phyloP scores from a whole-genome alignment of 2,113 vertebrate species.

The Corvus moneduloides region DNA sequence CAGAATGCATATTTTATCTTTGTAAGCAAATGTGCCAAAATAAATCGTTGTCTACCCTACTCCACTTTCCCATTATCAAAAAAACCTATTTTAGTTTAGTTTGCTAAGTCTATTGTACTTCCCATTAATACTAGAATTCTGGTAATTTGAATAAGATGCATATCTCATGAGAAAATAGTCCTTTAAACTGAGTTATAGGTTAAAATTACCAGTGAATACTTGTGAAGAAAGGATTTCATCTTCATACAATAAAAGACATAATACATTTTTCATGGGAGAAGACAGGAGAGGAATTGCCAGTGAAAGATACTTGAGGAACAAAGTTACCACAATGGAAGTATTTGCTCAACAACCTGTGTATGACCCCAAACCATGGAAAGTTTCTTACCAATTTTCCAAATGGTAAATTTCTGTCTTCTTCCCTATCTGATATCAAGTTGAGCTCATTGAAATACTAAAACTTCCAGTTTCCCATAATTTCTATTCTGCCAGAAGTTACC shows the following conservation, averaged over 20 bases:
- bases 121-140: not conserved
- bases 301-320: not conserved
- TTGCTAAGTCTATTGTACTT: not conserved
- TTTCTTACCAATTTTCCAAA: not conserved
- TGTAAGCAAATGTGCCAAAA: slow-evolving; percentile 17
- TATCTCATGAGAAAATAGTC: slow-evolving; percentile 31
- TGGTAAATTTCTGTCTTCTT: not conserved
- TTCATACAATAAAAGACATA: not conserved
- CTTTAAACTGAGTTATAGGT: not conserved
- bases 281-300: not conserved
- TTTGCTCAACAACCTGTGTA: not conserved
- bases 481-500: not conserved
- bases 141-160: slow-evolving; percentile 10
- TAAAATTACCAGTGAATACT: not conserved
- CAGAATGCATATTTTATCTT: not conserved
- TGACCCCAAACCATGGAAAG: not conserved
- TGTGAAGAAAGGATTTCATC: not conserved
- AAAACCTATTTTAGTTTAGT: not conserved
- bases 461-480: not conserved
- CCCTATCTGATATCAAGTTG: not conserved
- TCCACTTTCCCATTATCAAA: slow-evolving; percentile 12
- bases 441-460: not conserved
- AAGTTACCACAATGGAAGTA: not conserved
- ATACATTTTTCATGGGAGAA: not conserved
- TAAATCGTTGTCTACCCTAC: not conserved